Evolutionary conservation across 2,113 vertebrate species (phyloP).

Genomic region (Boulengeromyrus knoepffleri): DNA sequence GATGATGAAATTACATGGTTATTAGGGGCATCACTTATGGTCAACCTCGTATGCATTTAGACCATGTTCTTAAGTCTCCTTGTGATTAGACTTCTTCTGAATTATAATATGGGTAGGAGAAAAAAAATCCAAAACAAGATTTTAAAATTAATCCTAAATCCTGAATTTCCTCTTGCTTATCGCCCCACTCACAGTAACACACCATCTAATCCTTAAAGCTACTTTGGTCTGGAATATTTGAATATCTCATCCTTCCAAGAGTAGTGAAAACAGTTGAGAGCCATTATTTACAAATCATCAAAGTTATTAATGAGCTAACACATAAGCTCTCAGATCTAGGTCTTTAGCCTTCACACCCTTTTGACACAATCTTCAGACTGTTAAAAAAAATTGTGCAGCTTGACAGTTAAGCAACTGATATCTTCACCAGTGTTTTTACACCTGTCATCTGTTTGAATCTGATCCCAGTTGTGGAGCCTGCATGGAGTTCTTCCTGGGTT

Average conservation of each 20-base stretch:
- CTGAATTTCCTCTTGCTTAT: neutral
- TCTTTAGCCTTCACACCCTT: neutral
- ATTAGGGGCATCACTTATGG: neutral
- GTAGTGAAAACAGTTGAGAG: neutral
- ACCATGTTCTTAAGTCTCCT: neutral
- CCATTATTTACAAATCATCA: neutral
- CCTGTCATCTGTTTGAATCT: neutral
- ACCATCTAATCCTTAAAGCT: neutral
- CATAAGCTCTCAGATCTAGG: neutral
- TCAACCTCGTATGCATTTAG: neutral
- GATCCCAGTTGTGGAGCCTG: neutral
- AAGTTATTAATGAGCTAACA: neutral
- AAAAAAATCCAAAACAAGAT: neutral
- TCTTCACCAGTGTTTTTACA: neutral
- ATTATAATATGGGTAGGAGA: neutral
- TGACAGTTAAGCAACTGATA: neutral
- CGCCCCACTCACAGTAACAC: neutral
- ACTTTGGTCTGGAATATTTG: neutral
- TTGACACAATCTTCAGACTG: neutral
- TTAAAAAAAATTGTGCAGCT: neutral
- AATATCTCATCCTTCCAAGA: neutral
- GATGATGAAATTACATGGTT: neutral
- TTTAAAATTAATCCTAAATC: neutral
- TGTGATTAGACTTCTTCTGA: neutral
- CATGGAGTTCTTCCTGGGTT: neutral